Evolutionary conservation across 1,140 invertebrate genomes (phyloP), one percentile per base, ranked within the genome.

Genomic region (Diploscapter pachys): DNA sequence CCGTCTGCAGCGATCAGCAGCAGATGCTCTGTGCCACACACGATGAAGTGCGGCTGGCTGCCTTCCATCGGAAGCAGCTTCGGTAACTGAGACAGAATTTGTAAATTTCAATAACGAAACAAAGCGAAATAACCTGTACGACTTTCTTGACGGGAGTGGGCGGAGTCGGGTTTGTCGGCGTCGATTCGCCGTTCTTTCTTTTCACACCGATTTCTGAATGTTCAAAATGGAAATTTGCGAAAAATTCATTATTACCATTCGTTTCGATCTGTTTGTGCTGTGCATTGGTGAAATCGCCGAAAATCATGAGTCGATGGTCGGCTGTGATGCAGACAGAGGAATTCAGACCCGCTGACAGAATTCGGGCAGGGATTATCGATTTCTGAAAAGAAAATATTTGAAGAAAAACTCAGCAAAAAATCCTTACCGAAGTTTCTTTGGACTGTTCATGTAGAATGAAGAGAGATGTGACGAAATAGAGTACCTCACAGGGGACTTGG

Each of bases 1-100:
- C 94, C 93, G 91, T 93, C 94, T 82, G 92, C 90, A 77, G 92
- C 93, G 3, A 96, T 85, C 0, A 91, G 93, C 80, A 94, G 85
- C 49, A 93, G 92, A 86, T 95, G 93, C 67, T 89, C 89, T 63
- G 89, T 87, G 4, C 94, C 94, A 87, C 92, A 93, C 63, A 90
- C 89, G 71, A 91, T 89, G 4, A 74, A 57, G n/a, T 63, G 63
- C 8, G 70, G 68, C 11, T 65, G 62, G 4, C 9, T 8, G 13
- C 67, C 69, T 3, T 61, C 54, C 13, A 74, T 74, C 54, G 71
- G 55, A 51, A 76, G 50, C 9, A 56, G 50, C 11, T 64, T 13
- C 52, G 64, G 57, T 48, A 82, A 8, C 74, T 81, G 13, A 72
- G 73, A 78, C 55, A 63, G 8, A 50, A 73, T 9, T 62, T 53